Evolutionary conservation across 2,797 vertebrate species (phyloP).

Genomic region (Syngnathus acus): DNA sequence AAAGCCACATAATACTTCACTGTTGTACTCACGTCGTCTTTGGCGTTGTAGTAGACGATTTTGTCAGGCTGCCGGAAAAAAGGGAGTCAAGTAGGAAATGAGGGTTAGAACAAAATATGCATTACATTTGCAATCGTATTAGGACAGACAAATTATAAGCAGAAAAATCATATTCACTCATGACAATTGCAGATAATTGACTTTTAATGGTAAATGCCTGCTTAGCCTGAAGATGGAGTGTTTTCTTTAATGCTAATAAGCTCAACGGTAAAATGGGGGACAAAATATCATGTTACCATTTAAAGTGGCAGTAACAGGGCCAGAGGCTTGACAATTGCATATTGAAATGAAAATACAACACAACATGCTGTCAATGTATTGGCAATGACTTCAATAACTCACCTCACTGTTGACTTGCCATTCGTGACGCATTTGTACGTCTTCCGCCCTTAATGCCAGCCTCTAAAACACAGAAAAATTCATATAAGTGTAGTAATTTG

Average conservation of each 20-base stretch:
- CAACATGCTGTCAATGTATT: no score
- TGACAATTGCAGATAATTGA: constrained; percentile 11
- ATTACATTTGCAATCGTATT: neutral
- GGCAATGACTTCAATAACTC: constrained; percentile 43
- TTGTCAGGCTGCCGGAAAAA: constrained; percentile 67
- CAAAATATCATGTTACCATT: constrained; percentile 20
- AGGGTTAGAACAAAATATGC: neutral
- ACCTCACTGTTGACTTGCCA: constrained; percentile 83
- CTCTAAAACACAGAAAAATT: constrained; percentile 57
- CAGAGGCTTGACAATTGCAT: neutral
- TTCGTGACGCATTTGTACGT: constrained; percentile 75
- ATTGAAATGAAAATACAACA: neutral
- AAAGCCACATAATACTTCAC: neutral
- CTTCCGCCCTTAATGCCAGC: constrained; percentile 79
- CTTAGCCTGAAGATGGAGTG: constrained; percentile 18
- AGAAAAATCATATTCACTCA: constrained; percentile 1
- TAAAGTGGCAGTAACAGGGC: constrained; percentile 1
- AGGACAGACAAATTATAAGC: no score
- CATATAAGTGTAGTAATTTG: neutral
- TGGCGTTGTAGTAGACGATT: constrained; percentile 85
- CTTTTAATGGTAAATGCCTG: constrained; percentile 35
- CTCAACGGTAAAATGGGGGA: constrained; percentile 18
- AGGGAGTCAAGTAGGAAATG: constrained; percentile 1
- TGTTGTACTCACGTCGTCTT: constrained; percentile 74
- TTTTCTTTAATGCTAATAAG: constrained; percentile 15